These are phyloP conservation scores for Halocynthia roretzi DNA, from an alignment of 23 tunicate species.

Conservation along the genomic window DNA sequence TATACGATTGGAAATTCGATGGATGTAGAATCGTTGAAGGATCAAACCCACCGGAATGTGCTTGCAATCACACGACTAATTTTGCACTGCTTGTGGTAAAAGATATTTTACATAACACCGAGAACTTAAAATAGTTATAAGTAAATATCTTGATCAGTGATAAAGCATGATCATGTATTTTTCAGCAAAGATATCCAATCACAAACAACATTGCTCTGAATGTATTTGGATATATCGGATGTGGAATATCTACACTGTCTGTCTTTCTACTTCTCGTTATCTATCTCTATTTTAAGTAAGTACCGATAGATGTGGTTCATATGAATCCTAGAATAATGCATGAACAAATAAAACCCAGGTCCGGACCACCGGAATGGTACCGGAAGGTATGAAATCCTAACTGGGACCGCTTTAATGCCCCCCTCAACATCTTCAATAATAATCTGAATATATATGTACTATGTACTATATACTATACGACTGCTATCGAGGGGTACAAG, in stretches of 20 bases:
- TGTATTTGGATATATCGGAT: not conserved
- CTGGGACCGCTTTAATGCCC: too few species aligned
- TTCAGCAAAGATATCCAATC: not conserved
- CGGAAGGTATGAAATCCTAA: too few species aligned
- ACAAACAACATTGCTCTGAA: not conserved
- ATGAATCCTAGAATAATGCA: too few species aligned
- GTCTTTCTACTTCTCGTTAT: not conserved
- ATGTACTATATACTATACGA: too few species aligned
- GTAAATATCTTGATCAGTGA: not conserved
- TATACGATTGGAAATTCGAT: not conserved
- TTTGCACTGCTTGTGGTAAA: slow-evolving; percentile 3
- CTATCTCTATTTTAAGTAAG: not conserved
- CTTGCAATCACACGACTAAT: slow-evolving; percentile 8
- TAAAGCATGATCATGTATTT: not conserved
- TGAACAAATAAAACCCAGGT: too few species aligned
- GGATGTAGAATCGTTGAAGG: not conserved
- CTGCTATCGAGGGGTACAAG: too few species aligned
- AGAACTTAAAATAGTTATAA: not conserved
- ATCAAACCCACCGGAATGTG: not conserved
- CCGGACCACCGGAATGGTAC: too few species aligned
- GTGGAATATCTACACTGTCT: not conserved
- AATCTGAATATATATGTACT: too few species aligned
- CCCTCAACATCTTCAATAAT: too few species aligned
- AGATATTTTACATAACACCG: not conserved
- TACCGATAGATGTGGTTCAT: not conserved